Conservation (phyloP, 2,113 vertebrate species). For the Oncorhynchus mykiss region DNA sequence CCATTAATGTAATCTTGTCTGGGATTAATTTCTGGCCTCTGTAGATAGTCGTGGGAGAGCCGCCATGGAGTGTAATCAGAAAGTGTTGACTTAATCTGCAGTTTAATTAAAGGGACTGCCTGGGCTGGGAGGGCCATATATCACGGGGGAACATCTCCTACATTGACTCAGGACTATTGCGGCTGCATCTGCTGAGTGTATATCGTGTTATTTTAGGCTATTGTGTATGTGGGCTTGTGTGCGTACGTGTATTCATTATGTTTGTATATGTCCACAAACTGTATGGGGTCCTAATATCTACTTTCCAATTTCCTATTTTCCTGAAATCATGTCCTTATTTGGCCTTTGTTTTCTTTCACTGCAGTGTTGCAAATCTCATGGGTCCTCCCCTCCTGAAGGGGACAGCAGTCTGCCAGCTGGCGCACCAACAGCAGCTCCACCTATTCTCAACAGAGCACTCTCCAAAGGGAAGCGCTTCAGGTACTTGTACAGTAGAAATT, state of each 20-base stretch:
- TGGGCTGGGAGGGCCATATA: constrained; percentile 27
- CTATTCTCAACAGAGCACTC: constrained; percentile 62
- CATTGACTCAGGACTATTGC: constrained; percentile 33
- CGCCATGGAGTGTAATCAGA: constrained; percentile 61
- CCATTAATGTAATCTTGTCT: constrained; percentile 74
- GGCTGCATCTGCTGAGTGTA: neutral
- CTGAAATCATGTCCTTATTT: neutral
- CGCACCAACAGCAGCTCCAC: constrained; percentile 46
- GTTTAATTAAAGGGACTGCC: constrained; percentile 70
- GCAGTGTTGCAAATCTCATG: constrained; percentile 48
- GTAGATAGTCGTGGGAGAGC: constrained; percentile 44
- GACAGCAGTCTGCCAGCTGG: constrained; percentile 40
- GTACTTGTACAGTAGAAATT: constrained; percentile 36
- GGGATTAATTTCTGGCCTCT: constrained; percentile 70
- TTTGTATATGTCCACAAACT: neutral
- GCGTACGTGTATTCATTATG: constrained; percentile 2
- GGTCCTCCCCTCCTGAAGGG: constrained; percentile 50
- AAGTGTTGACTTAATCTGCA: constrained; percentile 64
- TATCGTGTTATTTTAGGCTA: neutral
- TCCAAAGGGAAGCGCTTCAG: constrained; percentile 74
- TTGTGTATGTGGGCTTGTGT: constrained; percentile 15
- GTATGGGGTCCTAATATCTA: neutral
- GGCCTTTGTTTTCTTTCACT: constrained; percentile 16
- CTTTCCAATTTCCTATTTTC: neutral
- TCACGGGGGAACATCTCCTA: constrained; percentile 48